Evolutionary conservation across 2,797 vertebrate species (phyloP).

Genomic region (Rhinatrema bivittatum): DNA sequence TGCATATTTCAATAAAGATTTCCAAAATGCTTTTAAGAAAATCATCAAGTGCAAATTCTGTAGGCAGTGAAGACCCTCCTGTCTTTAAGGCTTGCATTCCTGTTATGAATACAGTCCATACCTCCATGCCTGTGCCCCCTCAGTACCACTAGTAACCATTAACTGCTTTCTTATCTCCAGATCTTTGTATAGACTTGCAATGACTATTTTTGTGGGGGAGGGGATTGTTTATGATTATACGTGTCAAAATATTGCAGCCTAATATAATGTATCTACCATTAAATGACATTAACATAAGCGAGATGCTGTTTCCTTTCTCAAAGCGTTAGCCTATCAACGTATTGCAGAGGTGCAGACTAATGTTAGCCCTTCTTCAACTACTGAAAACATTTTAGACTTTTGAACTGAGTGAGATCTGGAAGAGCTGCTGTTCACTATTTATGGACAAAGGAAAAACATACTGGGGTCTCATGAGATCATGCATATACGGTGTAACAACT

Average conservation of each 20-base stretch:
- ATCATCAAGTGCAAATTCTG: constrained; percentile 92
- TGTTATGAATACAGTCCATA: neutral
- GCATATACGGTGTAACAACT: constrained; percentile 51
- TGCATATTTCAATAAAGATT: constrained; percentile 98
- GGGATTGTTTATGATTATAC: neutral
- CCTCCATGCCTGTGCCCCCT: neutral
- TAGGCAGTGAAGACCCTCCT: constrained; percentile 48
- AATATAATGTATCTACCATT: constrained; percentile 3
- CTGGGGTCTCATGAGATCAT: constrained; percentile 14
- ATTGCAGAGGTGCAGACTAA: neutral
- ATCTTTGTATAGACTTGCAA: too few species aligned
- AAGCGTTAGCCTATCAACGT: neutral
- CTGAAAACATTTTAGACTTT: constrained; percentile 5
- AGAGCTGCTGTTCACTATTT: constrained; percentile 3
- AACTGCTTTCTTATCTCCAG: neutral
- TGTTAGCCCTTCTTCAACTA: neutral
- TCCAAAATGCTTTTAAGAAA: constrained; percentile 96
- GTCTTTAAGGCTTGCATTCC: neutral
- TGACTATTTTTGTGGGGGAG: neutral
- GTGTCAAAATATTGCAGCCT: neutral
- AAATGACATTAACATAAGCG: neutral
- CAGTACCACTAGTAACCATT: neutral
- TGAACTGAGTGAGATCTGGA: constrained; percentile 4
- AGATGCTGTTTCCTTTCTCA: constrained; percentile 1
- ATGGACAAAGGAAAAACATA: constrained; percentile 2